Conservation (phyloP, 2,113 vertebrate genomes). For the Lepidothrix coronata region DNA sequence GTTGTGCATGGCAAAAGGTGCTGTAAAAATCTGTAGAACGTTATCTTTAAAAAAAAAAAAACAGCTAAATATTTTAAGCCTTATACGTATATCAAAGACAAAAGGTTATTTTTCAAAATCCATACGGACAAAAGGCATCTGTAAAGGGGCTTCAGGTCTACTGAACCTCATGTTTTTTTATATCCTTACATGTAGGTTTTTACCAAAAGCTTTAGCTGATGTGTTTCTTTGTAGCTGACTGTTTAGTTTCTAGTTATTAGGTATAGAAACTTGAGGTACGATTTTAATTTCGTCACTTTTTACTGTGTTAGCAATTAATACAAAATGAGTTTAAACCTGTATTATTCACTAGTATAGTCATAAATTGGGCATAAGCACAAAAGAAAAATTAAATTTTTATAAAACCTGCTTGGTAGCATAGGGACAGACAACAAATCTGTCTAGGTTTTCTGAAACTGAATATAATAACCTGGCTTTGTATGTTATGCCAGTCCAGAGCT, state of each 20-base stretch:
- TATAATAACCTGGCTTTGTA: background rate
- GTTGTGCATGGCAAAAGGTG: constrained; percentile 97
- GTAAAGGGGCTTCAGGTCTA: background rate
- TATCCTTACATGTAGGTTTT: background rate
- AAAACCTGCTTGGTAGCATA: background rate
- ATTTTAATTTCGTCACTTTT: background rate
- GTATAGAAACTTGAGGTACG: background rate
- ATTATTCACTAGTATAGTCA: background rate
- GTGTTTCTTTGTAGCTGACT: background rate
- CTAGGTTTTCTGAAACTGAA: background rate
- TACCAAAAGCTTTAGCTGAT: background rate
- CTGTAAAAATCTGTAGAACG: background rate
- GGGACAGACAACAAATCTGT: background rate
- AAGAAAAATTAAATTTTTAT: background rate
- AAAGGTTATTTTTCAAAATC: background rate
- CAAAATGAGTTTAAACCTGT: background rate
- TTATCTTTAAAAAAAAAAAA: background rate
- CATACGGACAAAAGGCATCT: background rate
- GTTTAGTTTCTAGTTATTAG: background rate
- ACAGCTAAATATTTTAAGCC: background rate
- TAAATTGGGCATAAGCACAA: background rate
- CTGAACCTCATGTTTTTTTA: background rate
- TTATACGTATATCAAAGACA: background rate
- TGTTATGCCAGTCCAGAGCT: background rate
- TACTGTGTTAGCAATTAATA: background rate